Base-by-base conservation (phyloP, 2,888 invertebrate species). In the Helobdella robusta region DNA sequence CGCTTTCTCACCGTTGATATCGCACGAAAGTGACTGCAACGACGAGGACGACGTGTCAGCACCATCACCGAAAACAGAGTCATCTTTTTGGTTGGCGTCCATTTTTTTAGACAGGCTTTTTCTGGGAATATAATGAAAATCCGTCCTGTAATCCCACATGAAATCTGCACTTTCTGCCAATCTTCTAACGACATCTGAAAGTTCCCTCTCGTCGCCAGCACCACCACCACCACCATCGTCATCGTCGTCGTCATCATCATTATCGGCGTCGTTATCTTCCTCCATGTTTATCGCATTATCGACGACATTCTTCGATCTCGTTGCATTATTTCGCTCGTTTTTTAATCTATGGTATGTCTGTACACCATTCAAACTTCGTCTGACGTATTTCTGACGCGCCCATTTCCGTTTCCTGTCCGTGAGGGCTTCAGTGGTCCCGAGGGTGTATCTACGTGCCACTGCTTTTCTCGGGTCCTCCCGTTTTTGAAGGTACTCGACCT, bases 81-180 rank as follows among this genome's bases (percentile, higher is more conserved):
- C 25, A 1, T 28, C 15, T 4, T 25, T 25, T 2, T 25, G 28
- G 15, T 23, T 25, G 30, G 30, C 20, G 2, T 3, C 2, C 25
- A 52, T 28, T n/a, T 18, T 52, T 25, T 20, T 30, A 4, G 25
- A 25, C 8, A 28, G 28, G 30, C 18, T 25, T 44, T 60, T 30
- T 32, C n/a, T 30, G 23, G 30, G 25, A 18, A 15, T 60, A 25
- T 44, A 23, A 46, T 44, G 50, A 2, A 67, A 40, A 35, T 69
- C 69, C 2, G 67, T 64, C 61, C 65, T 60, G 66, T 68, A 69
- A 46, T 70, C 68, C 70, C 67, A 68, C 32, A 64, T 63, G 40
- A 48, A 68, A 30, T 69, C 68, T 8, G 59, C 67, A 11, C 2
- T 34, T 56, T 66, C 61, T 28, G 66, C 60, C 52, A n/a, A 35